Evolutionary conservation across 37 sponge, comb jelly and placozoan genomes (phyloP), one percentile per base, ranked within the genome.

Genomic region (Chondrosia reniformis): DNA sequence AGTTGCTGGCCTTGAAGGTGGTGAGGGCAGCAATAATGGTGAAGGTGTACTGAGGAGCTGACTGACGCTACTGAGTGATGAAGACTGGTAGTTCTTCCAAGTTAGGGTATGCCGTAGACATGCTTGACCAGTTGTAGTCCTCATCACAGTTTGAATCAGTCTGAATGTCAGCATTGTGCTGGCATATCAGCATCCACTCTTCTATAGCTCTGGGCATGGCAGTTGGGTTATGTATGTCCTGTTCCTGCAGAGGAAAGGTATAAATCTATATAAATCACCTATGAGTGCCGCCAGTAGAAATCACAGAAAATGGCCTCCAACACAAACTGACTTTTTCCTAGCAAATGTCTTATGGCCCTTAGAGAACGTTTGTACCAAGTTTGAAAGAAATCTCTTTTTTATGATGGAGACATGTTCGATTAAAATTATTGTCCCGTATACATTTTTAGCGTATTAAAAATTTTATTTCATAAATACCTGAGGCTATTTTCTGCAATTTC

Each of bases 171-270:
- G 73, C 38, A 43, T 39, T 69, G 21, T 32, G 61, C 36, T 79
- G 80, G 43, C 86, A 85, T 7, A 85, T 74, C 7, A 74, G 54
- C 86, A 85, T 79, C 86, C 86, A 85, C 28, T 85, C 86, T 22
- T 85, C 64, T 2, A 40, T 49, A 30, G 76, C 84, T 69, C 79
- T 63, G 34, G 45, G 6, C 38, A 55, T 67, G 28, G 28, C 33
- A 46, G 61, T 3, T 54, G 15, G 22, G 17, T 12, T 33, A 0
- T 4, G 61, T 33, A 66, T 75, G 4, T 63, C 39, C 49, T 79
- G 63, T 2, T 84, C 55, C 79, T 62, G 28, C 17, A 79, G 19
- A 67, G 22, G 27, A 0, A 58, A 32, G 46, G 40, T n/a, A 15
- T 46, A 34, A 8, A 45, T 32, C 1, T 49, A 10, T 49, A 19